A percentile compares a stretch with the other conserved stretches of the same genome.
These are phyloP conservation scores for Endotricha flammealis DNA, from an alignment of 2,888 invertebrate species.

Conservation along the genomic window DNA sequence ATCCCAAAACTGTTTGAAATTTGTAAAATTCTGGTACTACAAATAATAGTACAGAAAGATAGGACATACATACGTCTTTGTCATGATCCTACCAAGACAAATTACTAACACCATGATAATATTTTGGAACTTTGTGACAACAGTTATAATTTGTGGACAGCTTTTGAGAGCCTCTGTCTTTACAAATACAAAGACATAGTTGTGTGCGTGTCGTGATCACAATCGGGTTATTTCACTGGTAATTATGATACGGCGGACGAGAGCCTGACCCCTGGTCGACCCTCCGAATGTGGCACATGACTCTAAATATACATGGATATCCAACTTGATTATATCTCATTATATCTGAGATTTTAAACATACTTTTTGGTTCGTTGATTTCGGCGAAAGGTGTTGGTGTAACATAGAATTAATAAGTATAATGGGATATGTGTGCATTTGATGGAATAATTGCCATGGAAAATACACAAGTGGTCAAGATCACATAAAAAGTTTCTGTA, in stretches of 20 bases:
- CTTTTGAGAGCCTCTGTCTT: conserved; percentile 44
- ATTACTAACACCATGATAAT: no score
- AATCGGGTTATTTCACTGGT: conserved; percentile 77
- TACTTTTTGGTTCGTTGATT: neutral
- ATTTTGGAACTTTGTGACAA: no score
- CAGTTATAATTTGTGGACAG: no score
- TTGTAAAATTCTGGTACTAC: no score
- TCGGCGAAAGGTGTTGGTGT: neutral
- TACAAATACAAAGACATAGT: conserved; percentile 45
- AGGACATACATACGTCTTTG: no score
- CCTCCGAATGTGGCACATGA: conserved; percentile 56
- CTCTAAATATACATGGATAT: conserved; percentile 45
- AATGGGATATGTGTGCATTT: no score
- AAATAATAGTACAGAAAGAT: no score
- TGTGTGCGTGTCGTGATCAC: conserved; percentile 73
- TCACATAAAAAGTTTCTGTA: no score
- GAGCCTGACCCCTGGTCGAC: conserved; percentile 68
- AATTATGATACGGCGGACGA: conserved; percentile 72
- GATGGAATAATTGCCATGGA: no score
- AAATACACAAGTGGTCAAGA: no score
- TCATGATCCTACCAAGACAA: no score
- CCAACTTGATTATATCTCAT: conserved; percentile 55
- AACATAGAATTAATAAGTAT: neutral
- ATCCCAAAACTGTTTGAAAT: no score
- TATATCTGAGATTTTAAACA: conserved; percentile 26